Base-by-base conservation (phyloP, 2,888 invertebrate genomes). In the Orthosia gothica region DNA sequence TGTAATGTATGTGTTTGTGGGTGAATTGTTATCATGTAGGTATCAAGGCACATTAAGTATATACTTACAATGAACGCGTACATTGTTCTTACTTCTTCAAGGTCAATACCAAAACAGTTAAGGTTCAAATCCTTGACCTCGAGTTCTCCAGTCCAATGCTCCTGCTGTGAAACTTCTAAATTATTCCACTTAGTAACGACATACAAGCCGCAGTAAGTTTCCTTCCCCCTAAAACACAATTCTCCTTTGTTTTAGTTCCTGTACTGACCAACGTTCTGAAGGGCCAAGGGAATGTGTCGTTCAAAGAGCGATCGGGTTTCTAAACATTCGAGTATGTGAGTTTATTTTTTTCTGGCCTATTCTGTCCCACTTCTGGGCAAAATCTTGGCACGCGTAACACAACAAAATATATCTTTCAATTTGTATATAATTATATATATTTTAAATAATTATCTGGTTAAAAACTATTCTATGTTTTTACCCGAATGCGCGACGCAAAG, bases 181-280 rank as follows among this genome's bases (percentile, higher is more conserved):
- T 78, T 67, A 77, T 77, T 67, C 16, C 7, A 73, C 72, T 69
- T 15, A 40, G 11, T n/a, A 50, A 50, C 65, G 64, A 64, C 18
- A 26, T 18, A 49, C 9, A n/a, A 58, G 50, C 18, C 20, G 2
- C n/a, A 32, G 50, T 26, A 20, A 76, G 5, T 63, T 76, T 72
- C 20, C 18, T 50, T 26, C 12, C 18, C 0, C n/a, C 0, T 18
- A 45, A 11, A 47, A 13, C 13, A 32, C 5, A 47, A 67, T 54
- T n/a, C 11, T 65, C 20, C 66, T 20, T 76, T 52, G 76, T 52
- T 45, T 45, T 20, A 45, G 18, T 18, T 75, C 16, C 2, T 13
- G 3, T 49, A 16, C 11, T 40, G 4, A 11, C 15, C 20, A 49
- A 32, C 3, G 7, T n/a, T 70, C n/a, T 5, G 12, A 52, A n/a